Base-by-base conservation (phyloP, 2,888 invertebrate genomes). In the Thyatira batis region DNA sequence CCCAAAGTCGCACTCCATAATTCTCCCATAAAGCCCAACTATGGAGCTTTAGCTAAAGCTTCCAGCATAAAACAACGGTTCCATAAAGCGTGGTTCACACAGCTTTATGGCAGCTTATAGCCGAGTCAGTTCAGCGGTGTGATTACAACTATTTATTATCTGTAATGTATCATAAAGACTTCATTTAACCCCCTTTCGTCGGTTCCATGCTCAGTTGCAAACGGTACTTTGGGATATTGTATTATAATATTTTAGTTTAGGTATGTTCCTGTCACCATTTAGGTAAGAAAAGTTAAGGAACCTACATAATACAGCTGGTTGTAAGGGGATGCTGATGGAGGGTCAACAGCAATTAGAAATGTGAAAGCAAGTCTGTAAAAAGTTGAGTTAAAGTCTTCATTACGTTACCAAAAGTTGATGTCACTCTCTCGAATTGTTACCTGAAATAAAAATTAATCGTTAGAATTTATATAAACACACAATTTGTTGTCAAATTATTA, bases 181-280 rank as follows among this genome's bases (percentile, higher is more conserved):
- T 62, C 70, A 65, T 68, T 77, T 80, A 76, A 71, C 78, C 78
- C 61, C 69, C 58, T 76, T 82, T 74, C 68, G 54, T 69, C 68
- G 63, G 69, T 65, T 71, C 57, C 56, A 54, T 27, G 30, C 17
- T 48, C 45, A 30, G 11, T 17, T 20, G 39, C 52, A 39, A 55
- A 54, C 55, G 53, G 54, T 27, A 27, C 17, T 10, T 27, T 17
- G 13, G n/a, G 21, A n/a, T 5, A 4, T 13, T 5, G 13, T 1
- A 33, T 13, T 13, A 33, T 13, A 13, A 33, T 13, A 13, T 13
- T 33, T 1, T 13, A 3, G n/a, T 13, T 13, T 13, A 13, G 13
- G n/a, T 23, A 23, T n/a, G n/a, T n/a, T n/a, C n/a, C n/a, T n/a
- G n/a, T n/a, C n/a, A n/a, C n/a, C n/a, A n/a, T n/a, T n/a, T n/a